Percentiles rank a stretch among this genome's conserved stretches.
Evolutionary conservation across 2,888 invertebrate species (phyloP).

Genomic region (Orthosia cruda): DNA sequence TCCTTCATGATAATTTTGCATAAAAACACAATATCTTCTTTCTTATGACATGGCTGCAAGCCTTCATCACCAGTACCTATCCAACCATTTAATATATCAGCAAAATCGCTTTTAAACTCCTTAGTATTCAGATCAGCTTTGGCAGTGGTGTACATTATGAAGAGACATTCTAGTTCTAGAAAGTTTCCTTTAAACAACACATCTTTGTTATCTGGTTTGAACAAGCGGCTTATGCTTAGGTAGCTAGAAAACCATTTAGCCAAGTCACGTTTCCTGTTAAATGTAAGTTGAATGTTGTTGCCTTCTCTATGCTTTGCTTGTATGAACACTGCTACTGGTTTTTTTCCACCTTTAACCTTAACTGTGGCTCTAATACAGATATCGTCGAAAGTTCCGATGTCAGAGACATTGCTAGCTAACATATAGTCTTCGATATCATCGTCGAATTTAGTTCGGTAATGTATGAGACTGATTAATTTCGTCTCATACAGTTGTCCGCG

Average conservation of each 20-base stretch:
- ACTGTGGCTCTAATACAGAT: slow-evolving; percentile 55
- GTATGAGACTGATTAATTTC: slow-evolving; percentile 59
- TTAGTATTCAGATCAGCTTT: slow-evolving; percentile 31
- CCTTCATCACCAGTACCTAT: slow-evolving; percentile 48
- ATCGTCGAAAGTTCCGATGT: slow-evolving; percentile 63
- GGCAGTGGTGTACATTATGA: slow-evolving; percentile 60
- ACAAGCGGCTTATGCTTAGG: slow-evolving; percentile 39
- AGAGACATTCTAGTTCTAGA: slow-evolving; percentile 43
- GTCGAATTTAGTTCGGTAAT: slow-evolving; percentile 51
- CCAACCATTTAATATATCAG: slow-evolving; percentile 34
- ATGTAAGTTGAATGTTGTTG: slow-evolving; percentile 14
- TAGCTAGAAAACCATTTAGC: slow-evolving; percentile 55
- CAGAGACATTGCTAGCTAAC: slow-evolving; percentile 60
- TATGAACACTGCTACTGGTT: slow-evolving; percentile 48
- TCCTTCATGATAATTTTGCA: slow-evolving; percentile 40
- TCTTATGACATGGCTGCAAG: slow-evolving; percentile 17
- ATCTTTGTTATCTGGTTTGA: slow-evolving; percentile 29
- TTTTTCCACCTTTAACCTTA: slow-evolving; percentile 24
- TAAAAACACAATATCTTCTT: slow-evolving; percentile 39
- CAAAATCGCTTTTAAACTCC: neutral
- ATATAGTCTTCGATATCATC: slow-evolving; percentile 44
- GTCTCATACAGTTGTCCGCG: slow-evolving; percentile 61
- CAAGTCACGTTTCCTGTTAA: slow-evolving; percentile 43
- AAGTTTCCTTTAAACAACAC: slow-evolving; percentile 42
- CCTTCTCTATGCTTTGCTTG: slow-evolving; percentile 62